A percentile compares a stretch with the other conserved stretches of the same genome.
These are phyloP conservation scores for Amphipoea oculea DNA, from an alignment of 2,888 invertebrate species.

Conservation along the genomic window DNA sequence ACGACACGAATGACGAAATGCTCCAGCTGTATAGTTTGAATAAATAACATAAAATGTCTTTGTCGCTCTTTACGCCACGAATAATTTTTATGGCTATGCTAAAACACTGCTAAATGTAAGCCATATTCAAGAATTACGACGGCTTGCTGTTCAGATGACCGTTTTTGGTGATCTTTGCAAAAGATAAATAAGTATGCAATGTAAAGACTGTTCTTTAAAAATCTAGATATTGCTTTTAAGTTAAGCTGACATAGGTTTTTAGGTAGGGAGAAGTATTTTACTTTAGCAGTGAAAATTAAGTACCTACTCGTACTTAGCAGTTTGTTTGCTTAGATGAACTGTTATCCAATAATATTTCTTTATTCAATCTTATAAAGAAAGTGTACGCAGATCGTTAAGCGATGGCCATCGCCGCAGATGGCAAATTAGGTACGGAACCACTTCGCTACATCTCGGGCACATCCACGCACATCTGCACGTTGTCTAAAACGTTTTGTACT, in stretches of 20 bases:
- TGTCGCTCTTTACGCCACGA: conserved; percentile 4
- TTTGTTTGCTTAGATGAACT: background rate
- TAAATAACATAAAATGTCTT: conserved; percentile 46
- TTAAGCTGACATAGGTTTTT: too few relatives aligned
- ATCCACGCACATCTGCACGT: conserved; percentile 42
- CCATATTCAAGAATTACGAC: background rate
- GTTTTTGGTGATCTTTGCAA: background rate
- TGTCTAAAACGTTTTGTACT: conserved; percentile 49
- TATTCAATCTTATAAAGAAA: background rate
- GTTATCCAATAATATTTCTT: background rate
- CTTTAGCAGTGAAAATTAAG: background rate
- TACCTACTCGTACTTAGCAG: background rate
- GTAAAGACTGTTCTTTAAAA: background rate
- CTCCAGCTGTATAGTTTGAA: conserved; percentile 28
- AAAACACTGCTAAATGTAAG: conserved; percentile 19
- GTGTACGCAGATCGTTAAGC: conserved; percentile 8
- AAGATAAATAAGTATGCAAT: background rate
- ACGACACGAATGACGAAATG: conserved; percentile 36
- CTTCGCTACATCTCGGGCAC: conserved; percentile 36
- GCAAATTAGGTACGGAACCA: conserved; percentile 58
- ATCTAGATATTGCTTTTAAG: background rate
- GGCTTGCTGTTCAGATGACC: background rate
- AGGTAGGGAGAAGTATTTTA: background rate
- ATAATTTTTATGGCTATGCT: conserved; percentile 21
- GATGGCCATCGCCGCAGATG: conserved; percentile 51